A percentile compares a stretch with the other conserved stretches of the same genome.
These are phyloP conservation scores for Rhinolophus sinicus DNA, from an alignment of 2,113 vertebrate species.

Conservation along the genomic window DNA sequence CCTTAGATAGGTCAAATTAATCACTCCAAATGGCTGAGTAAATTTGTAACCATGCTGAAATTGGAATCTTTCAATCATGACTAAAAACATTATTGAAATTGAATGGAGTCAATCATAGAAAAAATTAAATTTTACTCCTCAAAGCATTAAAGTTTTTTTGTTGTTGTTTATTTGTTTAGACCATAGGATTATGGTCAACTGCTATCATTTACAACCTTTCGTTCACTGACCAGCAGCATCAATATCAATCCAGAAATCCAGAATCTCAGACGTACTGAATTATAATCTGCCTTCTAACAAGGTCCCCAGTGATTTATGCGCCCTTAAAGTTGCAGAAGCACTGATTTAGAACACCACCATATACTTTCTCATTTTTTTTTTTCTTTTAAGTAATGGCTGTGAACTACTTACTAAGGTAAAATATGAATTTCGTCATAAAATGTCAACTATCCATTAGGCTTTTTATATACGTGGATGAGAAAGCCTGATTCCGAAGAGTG, in stretches of 20 bases:
- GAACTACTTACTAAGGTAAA: background rate
- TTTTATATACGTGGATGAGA: background rate
- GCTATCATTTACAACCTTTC: background rate
- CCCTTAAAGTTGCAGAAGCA: background rate
- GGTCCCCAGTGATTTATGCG: background rate
- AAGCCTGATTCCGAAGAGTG: background rate
- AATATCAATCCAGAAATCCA: background rate
- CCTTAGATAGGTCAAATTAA: background rate
- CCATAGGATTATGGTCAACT: background rate
- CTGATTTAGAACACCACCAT: conserved; percentile 27
- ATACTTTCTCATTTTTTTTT: background rate
- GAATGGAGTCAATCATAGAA: conserved; percentile 28
- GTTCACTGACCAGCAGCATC: background rate
- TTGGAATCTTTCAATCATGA: conserved; percentile 60
- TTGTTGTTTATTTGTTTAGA: too few relatives aligned
- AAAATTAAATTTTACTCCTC: conserved; percentile 30
- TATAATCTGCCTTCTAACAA: background rate
- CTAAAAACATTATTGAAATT: conserved; percentile 51
- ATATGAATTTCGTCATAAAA: conserved; percentile 37
- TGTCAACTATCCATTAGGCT: background rate
- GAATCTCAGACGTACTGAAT: background rate
- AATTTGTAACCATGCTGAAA: conserved; percentile 35
- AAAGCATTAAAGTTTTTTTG: background rate
- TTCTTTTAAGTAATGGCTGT: background rate
- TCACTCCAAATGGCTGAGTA: conserved; percentile 34